Evolutionary conservation across 2,797 vertebrate genomes (phyloP), one percentile per base, ranked within the genome.

Genomic region (Gadopsis bispinosus): DNA sequence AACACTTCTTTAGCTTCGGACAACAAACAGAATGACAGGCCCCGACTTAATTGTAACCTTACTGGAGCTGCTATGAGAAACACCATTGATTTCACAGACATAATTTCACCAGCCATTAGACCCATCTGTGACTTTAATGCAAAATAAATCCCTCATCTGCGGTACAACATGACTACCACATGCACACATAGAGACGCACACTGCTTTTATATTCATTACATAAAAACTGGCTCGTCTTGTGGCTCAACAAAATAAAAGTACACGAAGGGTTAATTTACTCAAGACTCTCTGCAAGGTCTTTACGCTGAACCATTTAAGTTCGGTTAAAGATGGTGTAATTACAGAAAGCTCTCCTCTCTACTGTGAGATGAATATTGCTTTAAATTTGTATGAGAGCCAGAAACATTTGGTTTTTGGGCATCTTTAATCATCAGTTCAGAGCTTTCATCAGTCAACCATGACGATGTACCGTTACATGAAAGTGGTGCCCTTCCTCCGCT

Each of bases 51-150:
- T 79, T 60, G 81, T 77, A 73, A 71, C 77, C 55, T 55, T 37
- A 65, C 69, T 29, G 53, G 43, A 78, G 47, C 55, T 9, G 71
- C 48, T 16, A 4, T 22, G 59, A 64, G 58, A 65, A 10, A n/a
- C 47, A 5, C 0, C 63, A 88, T 68, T 84, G 90, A 93, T 89
- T 89, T 91, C 4, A 16, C 39, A 29, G 26, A 17, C 39, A 59
- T 47, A 50, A 74, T 62, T 73, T 81, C 3, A 69, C 3, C 33
- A 33, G 10, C 41, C 4, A 63, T 77, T 58, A 74, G n/a, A 33
- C 20, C 8, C 6, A 39, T 7, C 51, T 64, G 64, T 56, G 45
- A 75, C 47, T 68, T 43, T 65, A 47, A 80, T 72, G 61, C 39
- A 22, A 62, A 81, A 70, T 73, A 55, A 73, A 71, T 22, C 31